phyloP scores from a whole-genome alignment of 2,797 vertebrate species.

The Cuniculus paca region DNA sequence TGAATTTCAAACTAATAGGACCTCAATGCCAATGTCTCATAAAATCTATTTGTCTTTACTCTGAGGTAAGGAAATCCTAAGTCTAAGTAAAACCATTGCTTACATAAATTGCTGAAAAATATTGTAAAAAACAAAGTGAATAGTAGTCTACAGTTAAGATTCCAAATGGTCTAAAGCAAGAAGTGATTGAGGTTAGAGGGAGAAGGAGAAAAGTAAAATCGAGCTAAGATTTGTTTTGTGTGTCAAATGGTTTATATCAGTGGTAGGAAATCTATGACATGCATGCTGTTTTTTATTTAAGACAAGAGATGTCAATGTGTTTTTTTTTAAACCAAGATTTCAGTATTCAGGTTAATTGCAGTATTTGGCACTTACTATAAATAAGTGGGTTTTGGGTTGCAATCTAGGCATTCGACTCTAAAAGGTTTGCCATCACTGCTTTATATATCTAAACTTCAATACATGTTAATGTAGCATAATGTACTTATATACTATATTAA shows the following conservation, averaged over 20 bases:
- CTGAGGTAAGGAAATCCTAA: not conserved
- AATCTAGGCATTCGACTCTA: no score
- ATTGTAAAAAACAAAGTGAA: not conserved
- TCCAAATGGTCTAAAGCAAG: not conserved
- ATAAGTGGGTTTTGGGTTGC: not conserved
- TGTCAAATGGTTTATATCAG: not conserved
- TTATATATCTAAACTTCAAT: not conserved
- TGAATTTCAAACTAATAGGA: not conserved
- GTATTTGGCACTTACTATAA: not conserved
- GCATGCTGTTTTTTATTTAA: not conserved
- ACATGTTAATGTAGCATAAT: not conserved
- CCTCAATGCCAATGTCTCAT: not conserved
- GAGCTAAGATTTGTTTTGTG: not conserved
- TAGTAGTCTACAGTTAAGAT: not conserved
- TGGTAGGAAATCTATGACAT: not conserved
- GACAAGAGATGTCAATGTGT: not conserved
- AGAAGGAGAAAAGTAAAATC: not conserved
- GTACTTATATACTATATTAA: not conserved
- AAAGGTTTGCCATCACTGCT: not conserved
- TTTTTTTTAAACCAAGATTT: not conserved
- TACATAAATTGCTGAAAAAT: not conserved
- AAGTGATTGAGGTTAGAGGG: not conserved
- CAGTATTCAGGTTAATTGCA: not conserved
- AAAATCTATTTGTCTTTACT: conserved; percentile 3
- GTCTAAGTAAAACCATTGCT: not conserved